Percentiles rank a stretch among this genome's conserved stretches.
Conservation (phyloP, 2,888 invertebrate species). For the Melikaiella ostensackeni region DNA sequence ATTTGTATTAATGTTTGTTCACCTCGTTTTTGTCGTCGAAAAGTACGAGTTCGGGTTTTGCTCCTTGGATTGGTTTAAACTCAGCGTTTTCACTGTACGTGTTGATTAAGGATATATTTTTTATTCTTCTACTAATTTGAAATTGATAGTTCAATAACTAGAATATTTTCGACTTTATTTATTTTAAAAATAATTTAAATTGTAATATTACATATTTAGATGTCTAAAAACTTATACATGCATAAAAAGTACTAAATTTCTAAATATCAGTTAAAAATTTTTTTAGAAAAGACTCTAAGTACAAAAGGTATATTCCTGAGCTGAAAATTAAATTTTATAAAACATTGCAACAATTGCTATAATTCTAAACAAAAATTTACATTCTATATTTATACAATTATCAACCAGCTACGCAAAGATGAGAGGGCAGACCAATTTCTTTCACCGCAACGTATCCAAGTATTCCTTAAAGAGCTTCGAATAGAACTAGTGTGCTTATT, state of each 20-base stretch:
- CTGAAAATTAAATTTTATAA: not conserved
- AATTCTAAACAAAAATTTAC: not conserved
- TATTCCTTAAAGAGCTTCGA: slow-evolving; percentile 32
- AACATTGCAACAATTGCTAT: not conserved
- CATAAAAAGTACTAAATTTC: too few species aligned
- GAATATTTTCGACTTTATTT: not conserved
- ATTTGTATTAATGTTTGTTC: slow-evolving; percentile 40
- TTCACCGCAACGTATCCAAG: slow-evolving; percentile 29
- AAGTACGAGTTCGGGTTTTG: slow-evolving; percentile 82
- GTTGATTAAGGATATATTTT: slow-evolving; percentile 27
- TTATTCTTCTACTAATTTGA: not conserved
- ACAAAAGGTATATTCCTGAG: not conserved
- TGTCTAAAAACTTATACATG: not conserved
- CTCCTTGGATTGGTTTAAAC: slow-evolving; percentile 84
- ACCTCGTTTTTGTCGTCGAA: slow-evolving; percentile 79
- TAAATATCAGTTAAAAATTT: slow-evolving; percentile 6
- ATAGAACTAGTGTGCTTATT: slow-evolving; percentile 17
- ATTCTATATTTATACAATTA: slow-evolving; percentile 4
- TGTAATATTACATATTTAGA: too few species aligned
- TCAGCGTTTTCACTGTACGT: slow-evolving; percentile 75
- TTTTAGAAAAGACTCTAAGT: not conserved
- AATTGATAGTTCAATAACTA: not conserved
- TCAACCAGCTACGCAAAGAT: slow-evolving; percentile 23
- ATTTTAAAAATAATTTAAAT: not conserved
- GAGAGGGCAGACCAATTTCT: slow-evolving; percentile 34